phyloP scores from a whole-genome alignment of 1,140 invertebrate genomes.

The Chymomyza costata region DNA sequence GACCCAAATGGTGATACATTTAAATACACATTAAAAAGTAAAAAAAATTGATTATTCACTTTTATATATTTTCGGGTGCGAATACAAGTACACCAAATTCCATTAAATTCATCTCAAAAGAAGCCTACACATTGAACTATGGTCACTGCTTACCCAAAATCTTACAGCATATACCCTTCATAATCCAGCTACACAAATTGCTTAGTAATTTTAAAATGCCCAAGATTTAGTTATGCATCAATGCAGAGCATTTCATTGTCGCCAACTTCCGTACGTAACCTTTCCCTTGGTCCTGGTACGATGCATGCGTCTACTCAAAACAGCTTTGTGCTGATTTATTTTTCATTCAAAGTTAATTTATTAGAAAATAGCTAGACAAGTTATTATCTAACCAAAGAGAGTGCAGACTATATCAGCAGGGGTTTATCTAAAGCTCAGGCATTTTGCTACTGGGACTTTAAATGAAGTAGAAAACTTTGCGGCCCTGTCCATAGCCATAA shows the following conservation, averaged over 20 bases:
- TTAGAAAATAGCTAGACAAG: conserved; percentile 66
- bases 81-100: no score
- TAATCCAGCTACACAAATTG: no score
- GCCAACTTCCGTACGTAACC: neutral
- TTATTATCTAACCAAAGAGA: conserved; percentile 61
- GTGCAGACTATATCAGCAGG: conserved; percentile 45
- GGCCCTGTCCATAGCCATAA: conserved; percentile 56
- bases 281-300: conserved; percentile 10
- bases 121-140: no score
- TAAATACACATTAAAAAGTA: no score
- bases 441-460: conserved; percentile 52
- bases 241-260: conserved; percentile 23
- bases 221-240: no score
- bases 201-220: no score
- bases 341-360: conserved; percentile 71
- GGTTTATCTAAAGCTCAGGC: conserved; percentile 47
- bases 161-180: no score
- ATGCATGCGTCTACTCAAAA: conserved; percentile 35
- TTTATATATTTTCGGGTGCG: no score
- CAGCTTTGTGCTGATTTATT: conserved; percentile 55
- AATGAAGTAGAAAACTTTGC: conserved; percentile 62
- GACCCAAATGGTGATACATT: no score
- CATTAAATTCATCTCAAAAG: no score
- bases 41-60: no score
- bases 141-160: no score